phyloP scores from a whole-genome alignment of 2,888 invertebrate species.

The Eudemis profundana region DNA sequence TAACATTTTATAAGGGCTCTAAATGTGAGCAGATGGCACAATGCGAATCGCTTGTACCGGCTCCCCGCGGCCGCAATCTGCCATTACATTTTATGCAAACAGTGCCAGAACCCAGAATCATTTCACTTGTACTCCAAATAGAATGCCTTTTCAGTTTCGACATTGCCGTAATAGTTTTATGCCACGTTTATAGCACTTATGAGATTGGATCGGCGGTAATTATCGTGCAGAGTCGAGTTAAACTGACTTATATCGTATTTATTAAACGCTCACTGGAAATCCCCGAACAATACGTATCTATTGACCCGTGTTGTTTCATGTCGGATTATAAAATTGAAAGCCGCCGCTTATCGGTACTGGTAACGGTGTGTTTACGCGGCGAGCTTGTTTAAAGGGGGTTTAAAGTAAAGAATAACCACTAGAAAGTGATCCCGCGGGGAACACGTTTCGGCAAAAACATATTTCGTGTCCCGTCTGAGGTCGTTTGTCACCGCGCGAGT shows the following conservation, averaged over 20 bases:
- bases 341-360: not conserved
- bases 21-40: slow-evolving; percentile 83
- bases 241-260: not conserved
- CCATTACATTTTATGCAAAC: slow-evolving; percentile 79
- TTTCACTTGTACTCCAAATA: slow-evolving; percentile 46
- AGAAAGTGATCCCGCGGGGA: slow-evolving; percentile 50
- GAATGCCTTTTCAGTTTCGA: slow-evolving; percentile 45
- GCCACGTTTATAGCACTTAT: slow-evolving; percentile 37
- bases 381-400: slow-evolving; percentile 22
- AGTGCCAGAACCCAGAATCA: slow-evolving; percentile 46
- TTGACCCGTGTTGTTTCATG: not conserved
- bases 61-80: slow-evolving; percentile 78
- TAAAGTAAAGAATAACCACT: slow-evolving; percentile 47
- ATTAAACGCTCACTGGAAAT: not conserved
- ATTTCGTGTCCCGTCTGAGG: slow-evolving; percentile 63
- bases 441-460: slow-evolving; percentile 61
- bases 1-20: slow-evolving; percentile 84
- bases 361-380: slow-evolving; percentile 12
- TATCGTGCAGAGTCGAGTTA: slow-evolving; percentile 13
- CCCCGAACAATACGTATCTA: not conserved
- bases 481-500: slow-evolving; percentile 68
- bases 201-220: slow-evolving; percentile 37
- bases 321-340: not conserved
- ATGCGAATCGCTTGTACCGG: slow-evolving; percentile 76
- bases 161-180: slow-evolving; percentile 39